Percentiles rank a stretch among this genome's conserved stretches.
These are phyloP conservation scores for Paracentrotus lividus DNA, from an alignment of 53 echinoderm and acorn worm species.

Conservation along the genomic window DNA sequence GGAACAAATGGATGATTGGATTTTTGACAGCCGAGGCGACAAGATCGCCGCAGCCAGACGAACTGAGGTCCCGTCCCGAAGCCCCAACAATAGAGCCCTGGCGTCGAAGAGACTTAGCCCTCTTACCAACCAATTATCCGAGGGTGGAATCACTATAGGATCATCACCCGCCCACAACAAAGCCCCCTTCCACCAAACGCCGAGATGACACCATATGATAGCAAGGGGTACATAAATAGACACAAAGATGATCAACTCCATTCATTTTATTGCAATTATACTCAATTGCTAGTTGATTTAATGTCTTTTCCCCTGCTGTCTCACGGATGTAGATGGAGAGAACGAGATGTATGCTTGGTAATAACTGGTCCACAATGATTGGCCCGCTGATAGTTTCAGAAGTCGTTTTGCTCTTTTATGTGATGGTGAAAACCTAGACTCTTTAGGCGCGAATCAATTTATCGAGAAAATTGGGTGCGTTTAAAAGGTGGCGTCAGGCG, in stretches of 20 bases:
- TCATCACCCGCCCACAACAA: conserved; percentile 40
- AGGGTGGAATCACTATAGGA: conserved; percentile 52
- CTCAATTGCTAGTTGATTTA: conserved; percentile 70
- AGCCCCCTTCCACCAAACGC: neutral
- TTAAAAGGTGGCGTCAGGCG: conserved; percentile 40
- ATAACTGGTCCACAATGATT: conserved; percentile 44
- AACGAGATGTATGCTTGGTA: neutral
- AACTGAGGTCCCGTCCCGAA: conserved; percentile 25
- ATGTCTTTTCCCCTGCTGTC: conserved; percentile 45
- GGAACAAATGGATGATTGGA: conserved; percentile 61
- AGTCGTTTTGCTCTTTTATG: too few species aligned
- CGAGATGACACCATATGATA: conserved; percentile 49
- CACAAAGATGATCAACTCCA: conserved; percentile 54
- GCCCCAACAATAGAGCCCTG: conserved; percentile 70
- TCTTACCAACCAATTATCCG: conserved; percentile 75
- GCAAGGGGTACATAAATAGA: conserved; percentile 8
- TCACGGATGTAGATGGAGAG: neutral
- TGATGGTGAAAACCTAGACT: conserved; percentile 18
- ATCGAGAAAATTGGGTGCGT: conserved; percentile 20
- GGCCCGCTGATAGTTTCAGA: neutral
- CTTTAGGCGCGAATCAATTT: conserved; percentile 68
- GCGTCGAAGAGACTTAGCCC: conserved; percentile 77
- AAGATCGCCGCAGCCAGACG: conserved; percentile 58
- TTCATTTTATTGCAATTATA: conserved; percentile 62
- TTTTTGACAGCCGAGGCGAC: conserved; percentile 62